Evolutionary conservation across 2,888 invertebrate species (phyloP), one percentile per base, ranked within the genome.

Genomic region (Drepanosiphum platanoidis): DNA sequence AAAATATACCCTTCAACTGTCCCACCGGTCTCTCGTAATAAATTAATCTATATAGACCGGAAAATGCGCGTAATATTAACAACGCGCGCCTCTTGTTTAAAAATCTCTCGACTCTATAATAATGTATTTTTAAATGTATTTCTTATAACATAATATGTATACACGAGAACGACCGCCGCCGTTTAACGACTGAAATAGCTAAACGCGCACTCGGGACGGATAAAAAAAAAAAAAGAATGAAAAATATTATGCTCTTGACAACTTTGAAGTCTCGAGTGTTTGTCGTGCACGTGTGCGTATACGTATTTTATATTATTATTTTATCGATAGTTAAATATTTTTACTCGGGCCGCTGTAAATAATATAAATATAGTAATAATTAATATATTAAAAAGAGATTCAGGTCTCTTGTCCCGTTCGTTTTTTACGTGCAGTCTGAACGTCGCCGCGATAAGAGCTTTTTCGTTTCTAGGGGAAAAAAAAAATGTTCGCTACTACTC

Each of bases 31-130:
- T 52, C 11, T 36, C 36, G 3, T 13, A 52, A 70, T 80, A 36
- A 70, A 80, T 80, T 68, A 80, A 70, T 68, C 52, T 80, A 68
- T 80, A 68, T 80, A 30, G 36, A 52, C 36, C 52, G 70, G 27
- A 70, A 80, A 36, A 70, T 80, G 70, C n/a, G n/a, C n/a, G n/a
- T 70, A 27, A 34, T 52, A 34, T 52, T 36, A 42, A 79, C 39
- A 77, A n/a, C 42, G 61, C 61, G n/a, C n/a, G n/a, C n/a, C n/a
- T 58, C 52, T 80, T 70, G 70, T 80, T 46, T 36, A 70, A 52
- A 58, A 58, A 52, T 80, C 70, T 52, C 80, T 70, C 30, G 46
- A 80, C 46, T 52, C 64, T 9, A 39, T 78, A 34, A 58, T 36
- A 18, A 30, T 78, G 61, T 61, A 22, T 78, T 78, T 36, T 27